Percentiles rank a stretch among this genome's conserved stretches.
phyloP scores from a whole-genome alignment of 64 coral and sea anemone genomes.

The Pocillopora verrucosa region DNA sequence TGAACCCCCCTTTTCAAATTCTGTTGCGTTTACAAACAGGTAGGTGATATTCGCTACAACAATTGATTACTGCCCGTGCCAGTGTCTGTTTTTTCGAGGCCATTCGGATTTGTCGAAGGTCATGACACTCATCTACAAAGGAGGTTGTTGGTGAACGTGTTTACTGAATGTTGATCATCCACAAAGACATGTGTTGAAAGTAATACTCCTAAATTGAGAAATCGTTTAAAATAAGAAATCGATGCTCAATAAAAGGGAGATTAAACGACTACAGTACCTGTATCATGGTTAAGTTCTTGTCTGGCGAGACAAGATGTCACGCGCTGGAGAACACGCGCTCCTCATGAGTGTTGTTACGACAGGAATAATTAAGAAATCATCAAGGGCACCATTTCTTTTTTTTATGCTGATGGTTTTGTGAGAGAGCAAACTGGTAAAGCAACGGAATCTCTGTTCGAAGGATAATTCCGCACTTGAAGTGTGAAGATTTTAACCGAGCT shows the following conservation, averaged over 20 bases:
- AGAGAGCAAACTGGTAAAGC: background rate
- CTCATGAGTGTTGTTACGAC: background rate
- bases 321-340: background rate
- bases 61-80: background rate
- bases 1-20: background rate
- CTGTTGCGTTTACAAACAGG: background rate
- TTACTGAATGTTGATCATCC: background rate
- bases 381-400: background rate
- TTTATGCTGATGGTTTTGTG: background rate
- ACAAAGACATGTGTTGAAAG: background rate
- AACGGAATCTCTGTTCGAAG: background rate
- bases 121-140: conserved; percentile 23
- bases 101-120: conserved; percentile 41
- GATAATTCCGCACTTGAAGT: no score
- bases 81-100: background rate
- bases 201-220: background rate
- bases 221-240: background rate
- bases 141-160: background rate
- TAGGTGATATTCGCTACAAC: background rate
- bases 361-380: background rate
- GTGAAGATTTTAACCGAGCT: no score
- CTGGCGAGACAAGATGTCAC: conserved; percentile 30
- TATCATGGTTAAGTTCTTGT: background rate
- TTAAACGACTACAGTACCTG: background rate
- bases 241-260: background rate